A percentile compares a stretch with the other conserved stretches of the same genome.
Conservation (phyloP, 2,888 invertebrate genomes). For the Lordiphosa fenestrarum region DNA sequence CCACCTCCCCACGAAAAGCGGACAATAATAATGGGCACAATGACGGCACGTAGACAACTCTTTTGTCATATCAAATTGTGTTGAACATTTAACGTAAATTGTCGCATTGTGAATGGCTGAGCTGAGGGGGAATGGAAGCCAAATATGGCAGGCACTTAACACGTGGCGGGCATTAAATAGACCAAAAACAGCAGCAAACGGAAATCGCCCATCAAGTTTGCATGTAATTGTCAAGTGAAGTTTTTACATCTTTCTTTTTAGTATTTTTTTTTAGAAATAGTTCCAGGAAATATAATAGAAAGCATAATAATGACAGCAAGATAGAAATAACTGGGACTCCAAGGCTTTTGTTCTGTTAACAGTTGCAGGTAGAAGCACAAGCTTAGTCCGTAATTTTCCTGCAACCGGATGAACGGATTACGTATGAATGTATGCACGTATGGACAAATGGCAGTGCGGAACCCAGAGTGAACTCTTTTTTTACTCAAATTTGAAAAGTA, state of each 20-base stretch:
- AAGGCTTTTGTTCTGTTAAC: no score
- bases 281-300: conserved; percentile 6
- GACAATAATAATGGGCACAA: conserved; percentile 62
- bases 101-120: conserved; percentile 52
- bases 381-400: no score
- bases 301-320: not conserved
- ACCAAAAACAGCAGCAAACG: conserved; percentile 21
- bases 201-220: conserved; percentile 39
- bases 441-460: no score
- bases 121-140: conserved; percentile 1
- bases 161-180: conserved; percentile 34
- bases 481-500: no score
- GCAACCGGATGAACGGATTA: no score
- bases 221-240: conserved; percentile 36
- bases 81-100: conserved; percentile 72
- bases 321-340: no score
- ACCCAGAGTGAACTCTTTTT: no score
- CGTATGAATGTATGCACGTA: no score
- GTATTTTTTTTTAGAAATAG: conserved; percentile 1
- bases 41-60: conserved; percentile 71
- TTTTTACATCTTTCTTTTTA: conserved; percentile 14
- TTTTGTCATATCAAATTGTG: conserved; percentile 71
- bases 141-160: conserved; percentile 58
- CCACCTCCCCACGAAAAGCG: conserved; percentile 31
- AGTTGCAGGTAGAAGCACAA: no score